Conservation (phyloP, 53 echinoderm and acorn worm genomes). For the Echinometra lucunter region DNA sequence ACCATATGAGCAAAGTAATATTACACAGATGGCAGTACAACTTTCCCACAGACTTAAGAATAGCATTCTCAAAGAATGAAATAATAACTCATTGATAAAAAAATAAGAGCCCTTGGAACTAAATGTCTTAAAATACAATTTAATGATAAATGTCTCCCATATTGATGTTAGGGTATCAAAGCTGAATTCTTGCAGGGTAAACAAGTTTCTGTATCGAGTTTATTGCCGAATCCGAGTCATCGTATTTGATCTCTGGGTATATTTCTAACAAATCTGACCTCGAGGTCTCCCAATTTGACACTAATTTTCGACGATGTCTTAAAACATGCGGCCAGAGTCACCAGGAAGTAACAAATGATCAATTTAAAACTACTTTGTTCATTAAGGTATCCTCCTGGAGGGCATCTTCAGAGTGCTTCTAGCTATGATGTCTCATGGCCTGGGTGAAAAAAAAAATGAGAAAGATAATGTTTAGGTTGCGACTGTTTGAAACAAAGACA, state of each 20-base stretch:
- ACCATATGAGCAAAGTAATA: background rate
- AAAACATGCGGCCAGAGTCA: background rate
- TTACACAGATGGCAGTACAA: background rate
- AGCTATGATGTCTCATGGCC: conserved; percentile 52
- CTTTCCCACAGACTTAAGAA: background rate
- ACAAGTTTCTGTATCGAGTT: background rate
- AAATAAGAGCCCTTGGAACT: background rate
- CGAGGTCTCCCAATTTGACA: background rate
- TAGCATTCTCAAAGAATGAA: background rate
- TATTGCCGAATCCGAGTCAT: background rate
- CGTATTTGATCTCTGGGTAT: background rate
- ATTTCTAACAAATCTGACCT: conserved; percentile 1
- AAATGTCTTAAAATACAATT: background rate
- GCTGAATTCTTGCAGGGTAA: background rate
- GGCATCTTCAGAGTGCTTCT: background rate
- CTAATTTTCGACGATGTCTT: conserved; percentile 15
- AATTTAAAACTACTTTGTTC: conserved; percentile 51
- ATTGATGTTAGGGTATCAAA: too few relatives aligned
- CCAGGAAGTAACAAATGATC: background rate
- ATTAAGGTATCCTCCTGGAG: conserved; percentile 16
- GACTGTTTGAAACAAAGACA: conserved; percentile 51
- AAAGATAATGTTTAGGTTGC: conserved; percentile 58
- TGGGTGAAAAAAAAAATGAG: background rate
- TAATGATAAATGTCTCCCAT: conserved; percentile 7
- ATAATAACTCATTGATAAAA: background rate